A percentile compares a stretch with the other conserved stretches of the same genome.
These are phyloP conservation scores for Temnothorax longispinosus DNA, from an alignment of 1,140 invertebrate species.

Conservation along the genomic window DNA sequence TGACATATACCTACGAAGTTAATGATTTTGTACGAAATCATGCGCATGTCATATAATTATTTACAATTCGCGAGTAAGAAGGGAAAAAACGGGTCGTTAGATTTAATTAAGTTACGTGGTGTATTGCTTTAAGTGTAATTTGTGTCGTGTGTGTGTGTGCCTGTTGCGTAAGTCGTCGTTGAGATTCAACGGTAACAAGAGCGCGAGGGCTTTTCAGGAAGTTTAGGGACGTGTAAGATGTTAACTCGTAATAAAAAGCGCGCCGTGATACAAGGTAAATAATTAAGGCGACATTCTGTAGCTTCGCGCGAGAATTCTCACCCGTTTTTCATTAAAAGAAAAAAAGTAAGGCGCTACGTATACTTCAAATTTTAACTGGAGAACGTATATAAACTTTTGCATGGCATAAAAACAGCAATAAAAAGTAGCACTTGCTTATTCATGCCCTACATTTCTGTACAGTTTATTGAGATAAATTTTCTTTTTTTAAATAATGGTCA, in stretches of 20 bases:
- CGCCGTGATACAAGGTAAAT: background rate
- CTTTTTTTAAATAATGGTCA: slow-evolving; percentile 35
- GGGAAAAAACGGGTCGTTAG: slow-evolving; percentile 7
- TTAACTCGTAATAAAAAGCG: slow-evolving; percentile 33
- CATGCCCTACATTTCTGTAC: too few species aligned
- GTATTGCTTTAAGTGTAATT: slow-evolving; percentile 9
- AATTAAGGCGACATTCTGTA: slow-evolving; percentile 24
- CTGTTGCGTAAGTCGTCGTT: slow-evolving; percentile 25
- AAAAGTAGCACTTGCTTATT: background rate
- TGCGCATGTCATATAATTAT: slow-evolving; percentile 3
- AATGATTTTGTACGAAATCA: background rate
- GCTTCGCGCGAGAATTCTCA: background rate
- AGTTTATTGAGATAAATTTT: slow-evolving; percentile 52
- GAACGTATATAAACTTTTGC: background rate
- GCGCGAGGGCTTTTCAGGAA: slow-evolving; percentile 16
- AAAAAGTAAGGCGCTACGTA: background rate
- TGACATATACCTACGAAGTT: background rate
- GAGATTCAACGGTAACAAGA: slow-evolving; percentile 28
- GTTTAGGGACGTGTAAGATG: slow-evolving; percentile 39
- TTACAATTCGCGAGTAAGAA: background rate
- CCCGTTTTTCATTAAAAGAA: slow-evolving; percentile 28
- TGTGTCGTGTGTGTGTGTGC: background rate
- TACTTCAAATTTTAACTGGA: slow-evolving; percentile 3
- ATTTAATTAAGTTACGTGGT: slow-evolving; percentile 33
- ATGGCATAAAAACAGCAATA: background rate